These are phyloP conservation scores for Arge pagana DNA, from an alignment of 2,888 invertebrate species.

Conservation along the genomic window DNA sequence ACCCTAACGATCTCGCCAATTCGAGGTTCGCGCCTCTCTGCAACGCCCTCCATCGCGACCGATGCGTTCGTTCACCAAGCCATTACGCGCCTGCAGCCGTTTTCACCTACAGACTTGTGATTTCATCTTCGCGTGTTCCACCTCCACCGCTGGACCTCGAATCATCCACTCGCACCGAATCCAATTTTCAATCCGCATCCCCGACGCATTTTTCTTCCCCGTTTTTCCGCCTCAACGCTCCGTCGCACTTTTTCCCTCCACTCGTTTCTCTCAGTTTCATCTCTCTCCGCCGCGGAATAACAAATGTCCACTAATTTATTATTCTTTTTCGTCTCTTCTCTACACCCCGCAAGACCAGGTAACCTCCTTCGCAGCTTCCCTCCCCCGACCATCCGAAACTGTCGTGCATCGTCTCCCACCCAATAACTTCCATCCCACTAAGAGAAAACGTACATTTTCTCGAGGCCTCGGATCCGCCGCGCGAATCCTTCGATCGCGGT, in stretches of 20 bases:
- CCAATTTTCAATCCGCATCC: conserved; percentile 21
- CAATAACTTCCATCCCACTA: too few species aligned
- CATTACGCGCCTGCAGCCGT: conserved; percentile 2
- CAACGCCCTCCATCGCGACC: background rate
- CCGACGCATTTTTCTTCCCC: conserved; percentile 7
- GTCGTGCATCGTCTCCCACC: too few species aligned
- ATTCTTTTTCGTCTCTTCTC: too few species aligned
- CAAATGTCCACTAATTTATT: too few species aligned
- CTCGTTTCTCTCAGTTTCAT: background rate
- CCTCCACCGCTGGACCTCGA: conserved; percentile 1
- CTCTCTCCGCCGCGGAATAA: too few species aligned
- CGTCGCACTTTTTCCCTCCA: background rate
- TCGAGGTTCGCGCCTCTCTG: conserved; percentile 7
- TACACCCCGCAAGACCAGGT: too few species aligned
- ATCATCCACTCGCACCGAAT: conserved; percentile 14
- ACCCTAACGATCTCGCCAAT: conserved; percentile 17
- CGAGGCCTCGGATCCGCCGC: too few species aligned
- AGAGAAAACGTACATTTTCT: too few species aligned
- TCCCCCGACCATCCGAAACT: too few species aligned
- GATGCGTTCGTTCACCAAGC: background rate
- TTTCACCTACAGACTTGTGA: conserved; percentile 2
- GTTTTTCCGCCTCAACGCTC: background rate
- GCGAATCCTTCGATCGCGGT: too few species aligned
- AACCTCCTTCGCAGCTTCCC: too few species aligned
- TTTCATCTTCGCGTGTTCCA: conserved; percentile 15